Conservation (phyloP, 2,113 vertebrate species). For the Panurus biarmicus region DNA sequence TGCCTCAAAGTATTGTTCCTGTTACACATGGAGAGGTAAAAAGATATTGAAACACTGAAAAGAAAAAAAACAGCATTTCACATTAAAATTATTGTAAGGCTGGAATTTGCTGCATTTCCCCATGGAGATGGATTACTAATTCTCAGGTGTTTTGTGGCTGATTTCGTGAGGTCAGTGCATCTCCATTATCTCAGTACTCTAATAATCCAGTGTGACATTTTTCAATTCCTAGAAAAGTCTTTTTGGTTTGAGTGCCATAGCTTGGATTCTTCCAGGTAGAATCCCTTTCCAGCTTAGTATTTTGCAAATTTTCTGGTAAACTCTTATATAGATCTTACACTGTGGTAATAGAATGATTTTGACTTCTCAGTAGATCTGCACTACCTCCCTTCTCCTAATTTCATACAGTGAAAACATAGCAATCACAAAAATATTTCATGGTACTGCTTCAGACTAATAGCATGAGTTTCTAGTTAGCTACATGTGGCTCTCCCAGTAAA, state of each 20-base stretch:
- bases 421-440: not conserved
- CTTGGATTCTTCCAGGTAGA: not conserved
- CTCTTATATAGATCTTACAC: not conserved
- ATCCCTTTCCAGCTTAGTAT: not conserved
- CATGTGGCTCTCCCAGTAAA: not conserved
- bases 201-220: not conserved
- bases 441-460: not conserved
- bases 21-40: not conserved
- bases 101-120: not conserved
- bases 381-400: not conserved
- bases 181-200: not conserved
- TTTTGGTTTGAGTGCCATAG: not conserved
- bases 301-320: not conserved
- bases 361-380: not conserved
- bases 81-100: not conserved
- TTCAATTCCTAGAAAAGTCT: not conserved
- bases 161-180: not conserved
- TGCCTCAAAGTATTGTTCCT: not conserved
- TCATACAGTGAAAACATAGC: not conserved
- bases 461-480: not conserved
- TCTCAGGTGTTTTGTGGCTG: not conserved
- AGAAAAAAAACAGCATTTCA: not conserved
- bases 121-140: not conserved
- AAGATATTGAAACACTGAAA: not conserved
- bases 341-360: not conserved